A percentile compares a stretch with the other conserved stretches of the same genome.
Conservation (phyloP, 1,140 invertebrate species). For the Mercenaria mercenaria region DNA sequence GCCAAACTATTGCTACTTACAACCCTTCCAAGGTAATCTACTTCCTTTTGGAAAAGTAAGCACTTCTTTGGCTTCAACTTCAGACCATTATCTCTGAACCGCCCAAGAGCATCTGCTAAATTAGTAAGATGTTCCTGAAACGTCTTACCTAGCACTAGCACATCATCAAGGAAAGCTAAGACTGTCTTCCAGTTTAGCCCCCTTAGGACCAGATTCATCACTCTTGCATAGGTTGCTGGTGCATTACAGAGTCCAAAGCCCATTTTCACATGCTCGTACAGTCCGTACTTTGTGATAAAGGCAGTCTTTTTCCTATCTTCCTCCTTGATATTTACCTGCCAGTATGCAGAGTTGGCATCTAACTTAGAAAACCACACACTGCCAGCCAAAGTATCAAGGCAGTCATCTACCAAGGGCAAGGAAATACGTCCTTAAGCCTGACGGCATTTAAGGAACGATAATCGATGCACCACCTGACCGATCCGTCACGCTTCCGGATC, state of each 20-base stretch:
- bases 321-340: not conserved
- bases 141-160: not conserved
- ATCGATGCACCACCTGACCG: slow-evolving; percentile 13
- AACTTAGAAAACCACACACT: slow-evolving; percentile 21
- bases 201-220: not conserved
- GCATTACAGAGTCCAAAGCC: slow-evolving; percentile 55
- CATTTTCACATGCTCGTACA: slow-evolving; percentile 62
- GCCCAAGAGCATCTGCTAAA: not conserved
- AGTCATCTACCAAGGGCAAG: not conserved
- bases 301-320: slow-evolving; percentile 60
- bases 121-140: not conserved
- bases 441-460: not conserved
- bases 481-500: not conserved
- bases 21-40: not conserved
- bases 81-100: not conserved
- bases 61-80: slow-evolving; percentile 37
- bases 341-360: slow-evolving; percentile 44
- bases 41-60: not conserved
- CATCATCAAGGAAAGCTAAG: not conserved
- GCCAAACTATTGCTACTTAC: not conserved
- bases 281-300: slow-evolving; percentile 60
- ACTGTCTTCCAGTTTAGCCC: not conserved
- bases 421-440: not conserved
- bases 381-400: not conserved
- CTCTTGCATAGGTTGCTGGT: not conserved